Percentiles rank a stretch among this genome's conserved stretches.
These are phyloP conservation scores for Prunella strophiata DNA, from an alignment of 2,797 vertebrate genomes.

Conservation along the genomic window DNA sequence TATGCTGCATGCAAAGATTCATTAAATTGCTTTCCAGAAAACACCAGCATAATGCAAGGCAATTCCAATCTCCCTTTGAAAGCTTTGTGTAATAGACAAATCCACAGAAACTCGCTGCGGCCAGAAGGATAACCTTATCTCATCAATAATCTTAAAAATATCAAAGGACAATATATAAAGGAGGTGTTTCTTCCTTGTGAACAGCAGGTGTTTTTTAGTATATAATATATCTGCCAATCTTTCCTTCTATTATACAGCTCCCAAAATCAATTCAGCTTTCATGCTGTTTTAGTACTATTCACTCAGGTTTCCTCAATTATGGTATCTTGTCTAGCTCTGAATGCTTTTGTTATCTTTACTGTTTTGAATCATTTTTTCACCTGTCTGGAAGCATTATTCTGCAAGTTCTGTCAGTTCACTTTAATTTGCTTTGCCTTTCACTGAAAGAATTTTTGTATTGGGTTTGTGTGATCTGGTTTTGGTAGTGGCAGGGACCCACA, in stretches of 20 bases:
- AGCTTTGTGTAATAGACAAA: not conserved
- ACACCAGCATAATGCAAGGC: not conserved
- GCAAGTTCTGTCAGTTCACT: slow-evolving; percentile 43
- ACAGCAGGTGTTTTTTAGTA: not conserved
- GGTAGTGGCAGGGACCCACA: fast-evolving
- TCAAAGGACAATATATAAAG: slow-evolving; percentile 26
- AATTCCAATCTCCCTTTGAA: slow-evolving; percentile 48
- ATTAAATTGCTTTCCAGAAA: slow-evolving; percentile 39
- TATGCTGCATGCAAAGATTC: slow-evolving; percentile 3
- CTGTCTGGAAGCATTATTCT: slow-evolving; percentile 51
- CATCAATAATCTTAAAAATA: slow-evolving; percentile 45
- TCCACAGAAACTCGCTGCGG: slow-evolving; percentile 14
- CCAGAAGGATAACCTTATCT: slow-evolving; percentile 22
- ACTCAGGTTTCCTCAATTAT: slow-evolving; percentile 43
- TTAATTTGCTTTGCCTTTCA: slow-evolving; percentile 57
- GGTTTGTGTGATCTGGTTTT: not conserved
- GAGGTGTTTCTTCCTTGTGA: slow-evolving; percentile 41
- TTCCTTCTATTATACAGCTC: slow-evolving; percentile 36
- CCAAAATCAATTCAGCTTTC: slow-evolving; percentile 47
- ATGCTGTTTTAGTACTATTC: slow-evolving; percentile 61
- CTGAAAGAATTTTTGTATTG: slow-evolving; percentile 12
- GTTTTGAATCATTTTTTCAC: slow-evolving; percentile 46
- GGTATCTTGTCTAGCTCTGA: slow-evolving; percentile 44
- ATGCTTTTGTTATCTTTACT: slow-evolving; percentile 60
- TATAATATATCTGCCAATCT: slow-evolving; percentile 58